Base-by-base conservation (phyloP, 2,797 vertebrate genomes). In the Spinibarbus caldwelli region DNA sequence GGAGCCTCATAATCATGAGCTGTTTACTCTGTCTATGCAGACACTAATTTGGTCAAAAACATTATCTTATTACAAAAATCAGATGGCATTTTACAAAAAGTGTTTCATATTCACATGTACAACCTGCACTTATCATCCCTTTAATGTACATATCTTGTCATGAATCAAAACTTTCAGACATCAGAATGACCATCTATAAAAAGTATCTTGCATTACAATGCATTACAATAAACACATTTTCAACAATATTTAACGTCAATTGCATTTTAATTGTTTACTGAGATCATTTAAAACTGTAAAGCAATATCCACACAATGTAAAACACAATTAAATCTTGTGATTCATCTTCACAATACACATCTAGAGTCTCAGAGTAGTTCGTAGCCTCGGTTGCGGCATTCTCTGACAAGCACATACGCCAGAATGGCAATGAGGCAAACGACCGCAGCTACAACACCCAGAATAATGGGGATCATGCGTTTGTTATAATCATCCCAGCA, bases 401-500 rank as follows among this genome's bases (percentile, higher is more conserved):
- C 96, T 88, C 91, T 94, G 92, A 95, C 88, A 81, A 97, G 88
- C 89, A 97, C 89, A 85, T 89, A 96, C 0, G 93, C 93, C 57
- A 94, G 62, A 62, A 95, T 31, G 10, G 92, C 90, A 19, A 96
- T 90, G 78, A 97, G 89, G 86, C 96, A 2, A 70, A 98, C 26
- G 71, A 93, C 95, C 47, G 94, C 85, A 36, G 93, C 89, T 0
- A 89, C 87, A 49, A 96, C 92, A 10, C 94, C 94, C 34, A 97
- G 19, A 0, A 94, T 89, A 2, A 96, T 78, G 64, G 96, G 95
- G 66, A 96, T 80, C 38, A 93, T 81, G 84, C 87, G 93, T 89
- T 91, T 94, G 85, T 90, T 94, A 86, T 72, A 95, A 87, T 99
- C 97, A 1, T 84, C 89, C 93, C 90, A 95, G 88, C 98, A 99